Evolutionary conservation across 2,113 vertebrate species (phyloP).

Genomic region (Psephotus haematonotus): DNA sequence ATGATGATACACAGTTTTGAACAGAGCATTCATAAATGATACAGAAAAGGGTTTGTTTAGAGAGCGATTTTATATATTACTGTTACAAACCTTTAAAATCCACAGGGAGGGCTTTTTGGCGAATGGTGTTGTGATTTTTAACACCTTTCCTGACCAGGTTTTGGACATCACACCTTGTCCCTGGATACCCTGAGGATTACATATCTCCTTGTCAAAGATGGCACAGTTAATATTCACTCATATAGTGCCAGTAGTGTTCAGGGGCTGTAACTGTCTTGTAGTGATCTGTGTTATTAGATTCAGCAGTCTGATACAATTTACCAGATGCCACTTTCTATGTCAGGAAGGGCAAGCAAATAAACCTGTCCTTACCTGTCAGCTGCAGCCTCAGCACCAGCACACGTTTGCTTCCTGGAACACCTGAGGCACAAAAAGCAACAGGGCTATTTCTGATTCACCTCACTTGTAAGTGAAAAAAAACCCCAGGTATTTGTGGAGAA

Average conservation of each 20-base stretch:
- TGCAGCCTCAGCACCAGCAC: background rate
- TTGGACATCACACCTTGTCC: background rate
- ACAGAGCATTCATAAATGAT: background rate
- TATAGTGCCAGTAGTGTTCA: background rate
- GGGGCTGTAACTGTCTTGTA: background rate
- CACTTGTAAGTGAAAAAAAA: background rate
- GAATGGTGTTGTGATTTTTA: background rate
- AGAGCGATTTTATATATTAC: background rate
- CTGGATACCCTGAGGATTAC: background rate
- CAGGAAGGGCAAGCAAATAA: conserved; percentile 19
- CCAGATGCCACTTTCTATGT: background rate
- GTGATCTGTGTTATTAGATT: conserved; percentile 27
- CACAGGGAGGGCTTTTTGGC: background rate
- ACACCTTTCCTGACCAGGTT: background rate
- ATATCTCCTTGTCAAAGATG: background rate
- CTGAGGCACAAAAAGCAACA: background rate
- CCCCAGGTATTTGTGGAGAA: background rate
- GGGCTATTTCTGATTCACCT: background rate
- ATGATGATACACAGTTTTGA: background rate
- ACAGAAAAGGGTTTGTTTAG: background rate
- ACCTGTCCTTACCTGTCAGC: background rate
- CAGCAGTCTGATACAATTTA: background rate
- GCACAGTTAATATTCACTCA: background rate
- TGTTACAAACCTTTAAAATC: background rate
- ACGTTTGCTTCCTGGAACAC: background rate